Evolutionary conservation across 2,113 vertebrate genomes (phyloP), one percentile per base, ranked within the genome.

Genomic region (Phocoena phocoena): DNA sequence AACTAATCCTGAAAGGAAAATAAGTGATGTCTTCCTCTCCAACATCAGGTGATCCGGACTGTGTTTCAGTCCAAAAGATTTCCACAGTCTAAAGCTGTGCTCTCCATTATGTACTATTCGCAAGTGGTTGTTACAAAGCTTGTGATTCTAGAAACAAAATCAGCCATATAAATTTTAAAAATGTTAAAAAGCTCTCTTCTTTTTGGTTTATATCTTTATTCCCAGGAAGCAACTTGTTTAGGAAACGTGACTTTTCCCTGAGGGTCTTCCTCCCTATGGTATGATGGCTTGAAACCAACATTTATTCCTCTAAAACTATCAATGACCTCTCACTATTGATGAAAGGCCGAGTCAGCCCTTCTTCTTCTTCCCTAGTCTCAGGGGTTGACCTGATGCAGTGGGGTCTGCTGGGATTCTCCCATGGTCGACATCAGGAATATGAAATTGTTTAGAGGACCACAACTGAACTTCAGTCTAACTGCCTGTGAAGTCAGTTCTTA

Each of bases 1-100:
- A 95, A 96, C 50, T 76, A 95, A 96, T 81, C 63, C 47, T 65
- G 28, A 96, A 95, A 93, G 44, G 77, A n/a, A 94, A 77, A 67
- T 60, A 83, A 67, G 38, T 67, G 80, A 67, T 33, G 25, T 47
- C 68, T 93, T 41, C 12, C 60, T 96, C 60, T 84, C 58, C 33
- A 76, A 68, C 13, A 80, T 53, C 68, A 92, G 77, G 15, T 84
- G 92, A 91, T 74, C 83, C 31, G 80, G 63, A 93, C 41, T 41
- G 41, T 41, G 41, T 41, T 41, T 41, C 2, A 67, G 41, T 85
- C 12, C 7, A 28, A 73, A 85, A 84, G 79, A 93, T 67, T 82
- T n/a, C 50, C 36, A 47, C 31, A 74, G n/a, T 73, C 33, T 84
- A 65, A 83, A 70, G 60, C 71, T 60, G 6, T 77, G 31, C 71